Base-by-base conservation (phyloP, 1,140 invertebrate species). In the Pseudachorutes palmiensis region DNA sequence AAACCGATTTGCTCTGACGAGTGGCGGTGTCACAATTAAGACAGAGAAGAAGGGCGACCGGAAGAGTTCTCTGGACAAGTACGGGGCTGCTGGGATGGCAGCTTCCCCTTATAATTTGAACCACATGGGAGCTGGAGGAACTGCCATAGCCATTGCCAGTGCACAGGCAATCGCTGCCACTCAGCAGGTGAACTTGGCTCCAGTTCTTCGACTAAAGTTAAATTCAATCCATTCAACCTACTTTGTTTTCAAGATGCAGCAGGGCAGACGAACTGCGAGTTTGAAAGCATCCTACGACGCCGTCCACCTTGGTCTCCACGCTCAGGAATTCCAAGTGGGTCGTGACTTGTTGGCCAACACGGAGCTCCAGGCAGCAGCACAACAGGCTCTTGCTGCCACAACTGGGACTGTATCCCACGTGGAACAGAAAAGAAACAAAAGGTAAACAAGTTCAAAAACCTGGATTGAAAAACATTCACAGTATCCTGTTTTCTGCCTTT, bases 121-220 rank as follows among this genome's bases (percentile, higher is more conserved):
- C 28, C 87, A 89, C 64, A 86, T 90, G 70, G 88, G 87, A 26
- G 84, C 81, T 26, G 88, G 88, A 49, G 89, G 89, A 28, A 94
- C 88, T 75, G 90, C 94, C 0, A 94, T 97, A 66, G 93, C 92
- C 0, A 92, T 91, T 1, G 94, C 94, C 19, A 94, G 94, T 0
- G 94, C 92, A 26, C 94, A 97, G 78, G 94, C 94, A 0, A 97
- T 97, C 66, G 92, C 92, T 14, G 93, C 93, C 2, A 97, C 95
- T 19, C 92, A 97, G 75, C 93, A 96, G 81, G 86, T 88, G 77
- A 70, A 45, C 66, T 64, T 74, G 29, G 62, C 51, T 28, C 28
- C 22, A 49, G 64, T 29, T 33, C 32, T 51, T 28, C 29, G 48
- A 2, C 30, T 19, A 19, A n/a, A 64, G 22, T 62, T 22, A 41